Evolutionary conservation across 2,113 vertebrate species (phyloP), one percentile per base, ranked within the genome.

Genomic region (Physeter macrocephalus): DNA sequence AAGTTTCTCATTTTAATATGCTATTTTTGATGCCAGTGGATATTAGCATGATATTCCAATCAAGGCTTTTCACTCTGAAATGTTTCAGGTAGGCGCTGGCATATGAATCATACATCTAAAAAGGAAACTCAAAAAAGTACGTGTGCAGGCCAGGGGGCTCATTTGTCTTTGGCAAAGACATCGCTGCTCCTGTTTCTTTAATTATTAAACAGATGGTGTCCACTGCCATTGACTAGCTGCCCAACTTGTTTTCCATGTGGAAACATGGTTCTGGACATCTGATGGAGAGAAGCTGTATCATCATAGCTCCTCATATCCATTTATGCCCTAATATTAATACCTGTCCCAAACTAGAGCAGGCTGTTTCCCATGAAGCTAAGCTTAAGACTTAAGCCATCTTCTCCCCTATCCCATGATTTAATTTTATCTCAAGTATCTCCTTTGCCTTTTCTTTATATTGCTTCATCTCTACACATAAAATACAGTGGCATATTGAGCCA

Each of bases 161-260:
- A 75, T 97, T 96, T 96, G 88, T 96, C 90, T 96, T 93, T 96
- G 96, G 98, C 98, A 95, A 86, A 88, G 71, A 69, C 49, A 54
- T 59, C 7, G 23, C 66, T 89, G 49, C 52, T 90, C 62, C 82
- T 74, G 94, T 86, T 93, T 46, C 93, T 89, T 97, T 97, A 95
- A 96, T 92, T 96, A 94, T 75, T 88, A 96, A 96, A 91, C 97
- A 98, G 98, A 98, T 97, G 96, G 97, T 95, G 12, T 43, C 91
- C 66, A 57, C 88, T 82, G 85, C 52, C 49, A 31, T 43, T 94
- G 94, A 90, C 90, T 82, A 59, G 88, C 81, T 96, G 94, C 94
- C 96, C 94, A 86, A 46, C 77, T 66, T n/a, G 81, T 74, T 41
- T 71, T 91, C 84, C 80, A 46, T 61, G 88, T 81, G 86, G 69